These are phyloP conservation scores for Leucophenga montana DNA, from an alignment of 2,888 invertebrate species.

Conservation along the genomic window DNA sequence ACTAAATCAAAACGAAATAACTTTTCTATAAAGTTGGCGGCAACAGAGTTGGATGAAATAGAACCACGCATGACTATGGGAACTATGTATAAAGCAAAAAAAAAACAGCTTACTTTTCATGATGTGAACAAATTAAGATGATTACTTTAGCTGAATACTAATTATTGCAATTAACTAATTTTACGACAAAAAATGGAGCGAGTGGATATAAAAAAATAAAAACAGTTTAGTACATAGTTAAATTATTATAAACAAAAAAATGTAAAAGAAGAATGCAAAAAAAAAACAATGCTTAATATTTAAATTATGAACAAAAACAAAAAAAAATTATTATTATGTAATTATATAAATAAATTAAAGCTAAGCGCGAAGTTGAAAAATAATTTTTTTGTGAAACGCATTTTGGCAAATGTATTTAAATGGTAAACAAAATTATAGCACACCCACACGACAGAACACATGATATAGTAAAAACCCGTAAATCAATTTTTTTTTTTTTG, in stretches of 20 bases:
- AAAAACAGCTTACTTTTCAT: conserved; percentile 32
- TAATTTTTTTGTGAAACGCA: too few species aligned
- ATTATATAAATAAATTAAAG: too few species aligned
- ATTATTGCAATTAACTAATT: conserved; percentile 22
- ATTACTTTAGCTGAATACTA: conserved; percentile 22
- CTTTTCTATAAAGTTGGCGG: neutral
- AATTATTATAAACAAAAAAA: conserved; percentile 48
- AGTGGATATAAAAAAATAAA: conserved; percentile 49
- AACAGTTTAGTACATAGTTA: conserved; percentile 28
- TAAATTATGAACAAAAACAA: neutral
- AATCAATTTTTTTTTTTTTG: neutral
- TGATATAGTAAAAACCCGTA: conserved; percentile 30
- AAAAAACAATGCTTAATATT: conserved; percentile 23
- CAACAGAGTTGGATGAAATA: conserved; percentile 23
- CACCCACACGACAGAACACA: too few species aligned
- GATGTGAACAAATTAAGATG: conserved; percentile 15
- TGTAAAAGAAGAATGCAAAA: conserved; percentile 64
- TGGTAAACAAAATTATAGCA: conserved; percentile 34
- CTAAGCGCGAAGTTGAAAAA: too few species aligned
- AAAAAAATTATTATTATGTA: neutral
- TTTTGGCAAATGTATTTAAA: conserved; percentile 19
- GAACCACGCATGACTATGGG: conserved; percentile 29
- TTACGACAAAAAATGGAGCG: neutral
- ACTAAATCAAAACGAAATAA: conserved; percentile 20
- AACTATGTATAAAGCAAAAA: conserved; percentile 11